Conservation (phyloP, 2,888 invertebrate species). For the Pristionchus fissidentatus region DNA sequence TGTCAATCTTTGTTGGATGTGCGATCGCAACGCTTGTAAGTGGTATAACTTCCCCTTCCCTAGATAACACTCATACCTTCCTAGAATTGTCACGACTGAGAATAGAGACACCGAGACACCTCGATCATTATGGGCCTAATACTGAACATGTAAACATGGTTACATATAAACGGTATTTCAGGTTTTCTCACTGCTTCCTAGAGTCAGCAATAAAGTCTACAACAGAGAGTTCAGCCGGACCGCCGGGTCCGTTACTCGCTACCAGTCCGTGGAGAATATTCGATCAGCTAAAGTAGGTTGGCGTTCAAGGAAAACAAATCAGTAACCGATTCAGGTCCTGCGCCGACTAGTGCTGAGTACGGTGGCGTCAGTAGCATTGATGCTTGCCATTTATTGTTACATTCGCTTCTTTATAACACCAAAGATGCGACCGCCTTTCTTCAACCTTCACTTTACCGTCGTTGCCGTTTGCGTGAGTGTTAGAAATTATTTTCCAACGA, state of each 20-base stretch:
- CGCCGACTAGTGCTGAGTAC: conserved; percentile 2
- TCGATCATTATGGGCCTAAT: no score
- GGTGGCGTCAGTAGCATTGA: neutral
- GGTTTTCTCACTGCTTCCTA: neutral
- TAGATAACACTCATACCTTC: no score
- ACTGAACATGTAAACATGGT: no score
- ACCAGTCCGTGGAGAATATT: neutral
- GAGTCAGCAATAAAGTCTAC: neutral
- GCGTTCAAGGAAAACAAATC: neutral
- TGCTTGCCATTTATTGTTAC: neutral
- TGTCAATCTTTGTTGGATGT: neutral
- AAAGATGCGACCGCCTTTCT: neutral
- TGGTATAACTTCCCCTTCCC: no score
- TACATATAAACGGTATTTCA: neutral
- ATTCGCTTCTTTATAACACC: conserved; percentile 2
- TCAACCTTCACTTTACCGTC: conserved; percentile 2
- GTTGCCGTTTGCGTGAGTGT: neutral
- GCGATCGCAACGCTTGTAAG: neutral
- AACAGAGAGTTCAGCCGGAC: neutral
- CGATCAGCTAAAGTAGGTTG: neutral
- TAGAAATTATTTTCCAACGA: neutral
- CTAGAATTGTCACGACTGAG: no score
- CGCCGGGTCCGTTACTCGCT: neutral
- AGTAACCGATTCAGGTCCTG: neutral
- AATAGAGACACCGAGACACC: no score